phyloP scores from a whole-genome alignment of 2,888 invertebrate species.

The Sarcophaga variegata region DNA sequence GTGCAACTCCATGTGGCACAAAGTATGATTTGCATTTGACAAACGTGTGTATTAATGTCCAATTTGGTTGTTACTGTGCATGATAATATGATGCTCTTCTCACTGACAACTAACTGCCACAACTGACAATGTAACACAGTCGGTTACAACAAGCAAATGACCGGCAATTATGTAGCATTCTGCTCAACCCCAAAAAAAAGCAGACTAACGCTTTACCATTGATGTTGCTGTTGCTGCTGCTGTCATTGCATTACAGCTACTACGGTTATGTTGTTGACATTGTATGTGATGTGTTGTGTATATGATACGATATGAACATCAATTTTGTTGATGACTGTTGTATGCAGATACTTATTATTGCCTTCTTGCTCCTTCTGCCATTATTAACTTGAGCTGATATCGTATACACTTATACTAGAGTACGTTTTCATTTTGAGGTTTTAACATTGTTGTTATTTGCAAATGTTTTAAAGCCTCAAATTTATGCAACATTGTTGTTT shows the following conservation, averaged over 20 bases:
- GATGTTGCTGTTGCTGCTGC: not conserved
- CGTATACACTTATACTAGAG: constrained; percentile 24
- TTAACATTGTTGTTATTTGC: constrained; percentile 66
- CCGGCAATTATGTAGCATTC: constrained; percentile 67
- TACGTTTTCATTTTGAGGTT: constrained; percentile 56
- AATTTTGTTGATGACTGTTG: constrained; percentile 68
- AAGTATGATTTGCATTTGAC: constrained; percentile 72
- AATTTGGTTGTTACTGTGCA: constrained; percentile 55
- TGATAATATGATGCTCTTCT: constrained; percentile 58
- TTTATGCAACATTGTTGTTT: constrained; percentile 65
- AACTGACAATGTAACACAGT: constrained; percentile 55
- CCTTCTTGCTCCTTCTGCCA: constrained; percentile 11
- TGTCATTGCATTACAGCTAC: constrained; percentile 46
- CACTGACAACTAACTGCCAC: not conserved
- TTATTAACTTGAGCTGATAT: constrained; percentile 10
- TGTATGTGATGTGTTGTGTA: constrained; percentile 65
- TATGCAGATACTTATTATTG: constrained; percentile 66
- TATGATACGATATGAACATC: constrained; percentile 58
- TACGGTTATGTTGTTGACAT: constrained; percentile 67
- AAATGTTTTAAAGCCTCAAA: constrained; percentile 66
- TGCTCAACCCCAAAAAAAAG: constrained; percentile 12
- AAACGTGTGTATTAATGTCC: constrained; percentile 70
- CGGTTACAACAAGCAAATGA: constrained; percentile 60
- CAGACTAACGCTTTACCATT: not conserved
- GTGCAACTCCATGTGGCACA: not conserved